A percentile compares a stretch with the other conserved stretches of the same genome.
These are phyloP conservation scores for Melanaphis sacchari DNA, from an alignment of 1,140 invertebrate species.

Conservation along the genomic window DNA sequence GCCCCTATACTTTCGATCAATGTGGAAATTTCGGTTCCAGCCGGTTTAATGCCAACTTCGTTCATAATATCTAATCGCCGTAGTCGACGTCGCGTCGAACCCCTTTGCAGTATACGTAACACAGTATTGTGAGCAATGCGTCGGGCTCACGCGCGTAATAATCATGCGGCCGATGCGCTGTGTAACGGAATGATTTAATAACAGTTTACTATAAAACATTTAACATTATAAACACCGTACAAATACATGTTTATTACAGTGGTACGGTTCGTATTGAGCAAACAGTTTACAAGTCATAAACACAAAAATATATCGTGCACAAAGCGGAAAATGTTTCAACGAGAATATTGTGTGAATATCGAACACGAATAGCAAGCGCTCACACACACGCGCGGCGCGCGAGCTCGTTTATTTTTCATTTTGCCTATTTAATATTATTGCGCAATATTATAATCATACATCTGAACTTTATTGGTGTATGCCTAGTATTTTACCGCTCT, in stretches of 20 bases:
- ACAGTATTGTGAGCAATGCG: no score
- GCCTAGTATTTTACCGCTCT: background rate
- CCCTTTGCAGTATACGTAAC: no score
- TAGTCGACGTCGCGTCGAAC: background rate
- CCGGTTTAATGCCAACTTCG: background rate
- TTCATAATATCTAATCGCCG: background rate
- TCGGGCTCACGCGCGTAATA: background rate
- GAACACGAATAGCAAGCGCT: background rate
- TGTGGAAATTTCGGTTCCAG: background rate
- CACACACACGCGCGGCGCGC: background rate
- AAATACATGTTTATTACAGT: background rate
- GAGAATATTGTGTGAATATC: background rate
- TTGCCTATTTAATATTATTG: background rate
- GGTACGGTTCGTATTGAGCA: background rate
- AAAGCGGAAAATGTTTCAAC: background rate
- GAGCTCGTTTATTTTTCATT: background rate
- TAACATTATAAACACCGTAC: background rate
- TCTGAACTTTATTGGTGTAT: background rate
- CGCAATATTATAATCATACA: background rate
- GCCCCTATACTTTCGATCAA: background rate
- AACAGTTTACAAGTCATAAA: slow-evolving; percentile 14
- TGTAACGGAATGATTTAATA: background rate
- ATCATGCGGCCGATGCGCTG: no score
- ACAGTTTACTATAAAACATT: background rate
- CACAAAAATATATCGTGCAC: slow-evolving; percentile 12